Percentiles rank a stretch among this genome's conserved stretches.
Conservation (phyloP, 2,113 vertebrate genomes). For the Menura novaehollandiae region DNA sequence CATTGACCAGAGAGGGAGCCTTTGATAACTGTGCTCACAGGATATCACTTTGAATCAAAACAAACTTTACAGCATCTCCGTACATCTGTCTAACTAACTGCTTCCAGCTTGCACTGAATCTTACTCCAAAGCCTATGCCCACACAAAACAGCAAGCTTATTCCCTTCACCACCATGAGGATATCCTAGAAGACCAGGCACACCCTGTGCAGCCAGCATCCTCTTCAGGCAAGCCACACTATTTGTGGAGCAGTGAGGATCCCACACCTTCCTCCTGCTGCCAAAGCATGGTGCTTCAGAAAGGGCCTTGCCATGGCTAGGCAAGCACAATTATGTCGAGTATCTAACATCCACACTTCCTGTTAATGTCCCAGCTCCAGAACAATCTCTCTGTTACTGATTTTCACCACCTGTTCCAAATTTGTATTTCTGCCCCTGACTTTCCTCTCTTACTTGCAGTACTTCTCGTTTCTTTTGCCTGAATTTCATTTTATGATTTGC, state of each 20-base stretch:
- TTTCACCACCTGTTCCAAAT: neutral
- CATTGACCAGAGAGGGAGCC: neutral
- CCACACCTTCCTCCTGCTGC: neutral
- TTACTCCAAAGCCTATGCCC: neutral
- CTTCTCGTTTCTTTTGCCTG: fast-evolving
- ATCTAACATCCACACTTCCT: neutral
- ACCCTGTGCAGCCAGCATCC: neutral
- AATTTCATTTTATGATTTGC: neutral
- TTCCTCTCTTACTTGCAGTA: neutral
- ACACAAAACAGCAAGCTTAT: neutral
- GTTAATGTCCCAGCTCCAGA: neutral
- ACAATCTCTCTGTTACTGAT: neutral
- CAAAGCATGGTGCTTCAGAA: neutral
- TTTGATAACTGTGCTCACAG: neutral
- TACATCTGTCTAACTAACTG: neutral
- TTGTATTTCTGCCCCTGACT: neutral
- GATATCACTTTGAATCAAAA: neutral
- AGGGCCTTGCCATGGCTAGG: neutral
- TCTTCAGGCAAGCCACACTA: neutral
- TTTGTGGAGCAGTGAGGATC: neutral
- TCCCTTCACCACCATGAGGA: neutral
- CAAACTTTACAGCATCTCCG: neutral
- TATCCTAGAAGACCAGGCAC: neutral
- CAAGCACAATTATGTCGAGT: neutral
- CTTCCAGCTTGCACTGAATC: neutral